These are phyloP conservation scores for Dinocampus coccinellae DNA, from an alignment of 2,888 invertebrate species.

Conservation along the genomic window DNA sequence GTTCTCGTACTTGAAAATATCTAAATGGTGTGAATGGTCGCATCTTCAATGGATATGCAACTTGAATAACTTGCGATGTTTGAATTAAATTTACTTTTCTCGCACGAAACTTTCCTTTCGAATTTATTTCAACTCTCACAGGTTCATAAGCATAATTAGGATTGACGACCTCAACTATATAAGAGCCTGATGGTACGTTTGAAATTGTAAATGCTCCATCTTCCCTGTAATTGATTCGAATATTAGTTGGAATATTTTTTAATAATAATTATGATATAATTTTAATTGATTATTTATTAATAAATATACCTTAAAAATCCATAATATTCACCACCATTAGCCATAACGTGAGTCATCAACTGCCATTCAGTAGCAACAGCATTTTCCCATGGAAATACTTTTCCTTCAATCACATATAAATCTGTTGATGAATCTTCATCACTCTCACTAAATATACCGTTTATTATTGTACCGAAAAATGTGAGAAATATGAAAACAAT, in stretches of 20 bases:
- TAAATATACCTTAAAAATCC: slow-evolving; percentile 79
- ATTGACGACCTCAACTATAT: slow-evolving; percentile 92
- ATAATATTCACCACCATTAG: slow-evolving; percentile 90
- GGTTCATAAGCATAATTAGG: slow-evolving; percentile 95
- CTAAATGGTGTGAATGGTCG: slow-evolving; percentile 84
- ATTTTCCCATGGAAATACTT: slow-evolving; percentile 81
- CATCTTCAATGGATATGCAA: slow-evolving; percentile 93
- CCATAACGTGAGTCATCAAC: slow-evolving; percentile 81
- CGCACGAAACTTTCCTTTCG: slow-evolving; percentile 96
- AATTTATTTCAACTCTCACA: slow-evolving; percentile 95
- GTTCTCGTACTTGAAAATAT: slow-evolving; percentile 94
- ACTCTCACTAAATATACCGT: slow-evolving; percentile 53
- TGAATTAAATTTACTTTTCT: slow-evolving; percentile 95
- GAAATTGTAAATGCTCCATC: slow-evolving; percentile 93
- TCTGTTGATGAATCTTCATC: slow-evolving; percentile 72
- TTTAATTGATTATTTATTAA: neutral
- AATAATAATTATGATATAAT: too few species aligned
- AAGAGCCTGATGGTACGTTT: slow-evolving; percentile 92
- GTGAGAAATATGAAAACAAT: slow-evolving; percentile 43
- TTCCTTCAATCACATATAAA: slow-evolving; percentile 84
- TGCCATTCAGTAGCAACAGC: slow-evolving; percentile 78
- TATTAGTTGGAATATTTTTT: too few species aligned
- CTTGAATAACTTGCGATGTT: slow-evolving; percentile 88
- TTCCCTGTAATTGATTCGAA: slow-evolving; percentile 76
- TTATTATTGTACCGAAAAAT: slow-evolving; percentile 42